These are phyloP conservation scores for Chaetodon trifascialis DNA, from an alignment of 2,113 vertebrate species.

Conservation along the genomic window DNA sequence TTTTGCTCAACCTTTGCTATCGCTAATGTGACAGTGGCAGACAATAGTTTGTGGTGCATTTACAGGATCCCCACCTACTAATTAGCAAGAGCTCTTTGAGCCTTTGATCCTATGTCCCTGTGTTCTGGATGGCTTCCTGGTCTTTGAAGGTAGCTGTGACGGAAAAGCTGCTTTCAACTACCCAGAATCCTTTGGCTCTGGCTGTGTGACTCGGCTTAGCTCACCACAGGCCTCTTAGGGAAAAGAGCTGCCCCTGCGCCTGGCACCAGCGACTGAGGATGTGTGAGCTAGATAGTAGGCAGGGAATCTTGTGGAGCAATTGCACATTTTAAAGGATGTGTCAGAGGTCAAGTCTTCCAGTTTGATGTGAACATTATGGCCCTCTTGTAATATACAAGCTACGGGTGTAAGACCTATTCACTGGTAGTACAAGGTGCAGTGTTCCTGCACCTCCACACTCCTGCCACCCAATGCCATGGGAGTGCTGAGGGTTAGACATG, in stretches of 20 bases:
- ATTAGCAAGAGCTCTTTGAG: slow-evolving; percentile 72
- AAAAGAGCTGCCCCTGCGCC: slow-evolving; percentile 56
- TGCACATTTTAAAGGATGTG: slow-evolving; percentile 33
- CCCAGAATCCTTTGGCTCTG: slow-evolving; percentile 71
- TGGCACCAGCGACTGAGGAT: slow-evolving; percentile 46
- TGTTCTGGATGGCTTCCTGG: slow-evolving; percentile 68
- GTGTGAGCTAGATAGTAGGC: slow-evolving; percentile 40
- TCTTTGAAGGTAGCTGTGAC: slow-evolving; percentile 79
- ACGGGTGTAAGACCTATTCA: slow-evolving; percentile 1
- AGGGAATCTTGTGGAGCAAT: slow-evolving; percentile 25
- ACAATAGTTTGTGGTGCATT: slow-evolving; percentile 74
- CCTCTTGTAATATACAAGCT: slow-evolving; percentile 23
- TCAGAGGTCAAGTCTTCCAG: slow-evolving; percentile 37
- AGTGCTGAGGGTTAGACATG: slow-evolving; percentile 36
- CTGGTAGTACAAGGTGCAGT: slow-evolving; percentile 12
- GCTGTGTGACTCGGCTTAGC: slow-evolving; percentile 61
- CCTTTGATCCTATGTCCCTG: slow-evolving; percentile 76
- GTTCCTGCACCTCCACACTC: background rate
- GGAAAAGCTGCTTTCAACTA: slow-evolving; percentile 76
- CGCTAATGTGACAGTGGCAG: slow-evolving; percentile 63
- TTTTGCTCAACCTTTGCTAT: slow-evolving; percentile 59
- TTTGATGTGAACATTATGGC: slow-evolving; percentile 46
- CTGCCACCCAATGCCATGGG: slow-evolving; percentile 15
- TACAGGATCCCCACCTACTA: slow-evolving; percentile 76
- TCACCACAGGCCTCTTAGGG: slow-evolving; percentile 64